These are phyloP conservation scores for Uria aalge DNA, from an alignment of 2,113 vertebrate genomes.

Conservation along the genomic window DNA sequence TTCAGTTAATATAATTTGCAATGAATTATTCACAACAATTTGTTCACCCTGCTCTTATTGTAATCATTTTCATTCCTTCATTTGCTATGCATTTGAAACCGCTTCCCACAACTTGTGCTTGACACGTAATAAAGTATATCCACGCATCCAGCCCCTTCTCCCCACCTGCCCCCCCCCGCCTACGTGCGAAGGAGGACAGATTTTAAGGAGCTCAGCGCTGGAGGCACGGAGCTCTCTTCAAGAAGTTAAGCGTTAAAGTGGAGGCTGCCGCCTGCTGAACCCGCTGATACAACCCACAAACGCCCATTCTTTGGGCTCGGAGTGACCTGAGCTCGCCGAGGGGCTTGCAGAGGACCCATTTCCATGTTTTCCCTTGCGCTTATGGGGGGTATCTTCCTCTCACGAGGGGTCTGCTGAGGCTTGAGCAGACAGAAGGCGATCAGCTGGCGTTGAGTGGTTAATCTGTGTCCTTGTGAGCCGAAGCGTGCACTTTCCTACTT, in stretches of 20 bases:
- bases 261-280: not conserved
- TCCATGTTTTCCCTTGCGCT: rapidly evolving
- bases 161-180: not conserved
- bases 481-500: not conserved
- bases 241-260: not conserved
- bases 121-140: not conserved
- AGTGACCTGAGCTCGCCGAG: not conserved
- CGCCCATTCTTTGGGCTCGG: not conserved
- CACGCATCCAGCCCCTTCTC: not conserved
- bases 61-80: conserved; percentile 2
- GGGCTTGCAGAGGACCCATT: not conserved
- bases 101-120: conserved; percentile 11
- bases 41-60: conserved; percentile 43
- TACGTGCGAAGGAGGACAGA: not conserved
- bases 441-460: rapidly evolving
- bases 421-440: rapidly evolving
- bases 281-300: not conserved
- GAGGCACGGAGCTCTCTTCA: not conserved
- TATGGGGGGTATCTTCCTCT: not conserved
- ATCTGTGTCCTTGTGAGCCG: not conserved
- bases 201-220: not conserved
- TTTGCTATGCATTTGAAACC: not conserved
- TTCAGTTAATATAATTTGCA: conserved; percentile 45
- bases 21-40: conserved; percentile 64
- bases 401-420: rapidly evolving